Base-by-base conservation (phyloP, 2,888 invertebrate genomes). In the Drosophila monieri region DNA sequence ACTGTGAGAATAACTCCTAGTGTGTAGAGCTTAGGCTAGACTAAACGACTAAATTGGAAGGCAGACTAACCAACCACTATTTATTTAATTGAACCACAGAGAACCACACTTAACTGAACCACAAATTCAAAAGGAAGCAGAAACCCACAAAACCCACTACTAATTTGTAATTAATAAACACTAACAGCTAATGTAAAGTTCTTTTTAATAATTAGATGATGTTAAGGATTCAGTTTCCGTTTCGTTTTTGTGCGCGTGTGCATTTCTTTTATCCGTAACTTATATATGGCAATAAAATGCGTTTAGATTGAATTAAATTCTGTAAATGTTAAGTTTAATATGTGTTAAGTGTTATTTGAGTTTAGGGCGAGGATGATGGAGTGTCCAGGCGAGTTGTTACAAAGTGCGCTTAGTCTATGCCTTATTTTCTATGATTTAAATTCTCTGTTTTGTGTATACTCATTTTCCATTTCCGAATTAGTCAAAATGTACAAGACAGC, bases 1-100 rank as follows among this genome's bases (percentile, higher is more conserved):
- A 91, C 91, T 91, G 91, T 91, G 91, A 90, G 89, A 90, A 90
- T 88, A 91, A 91, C 90, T 90, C 90, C 91, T 90, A 90, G 91
- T 91, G 87, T 89, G 83, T 90, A 90, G 78, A 56, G 65, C 61
- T 70, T 76, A 80, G 69, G 62, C 67, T 80, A 88, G 79, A 72
- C 57, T 87, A 80, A 69, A 48, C 27, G 30, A 56, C 49, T 52
- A 44, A 67, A 59, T 41, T 18, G 52, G 32, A 32, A 30, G 21
- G 61, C 41, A 8, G 67, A 56, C 74, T 70, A 74, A 70, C 73
- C 53, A 73, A 70, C 44, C 85, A 80, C 77, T 87, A 83, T 77
- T 83, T 85, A 83, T 83, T 81, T 69, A 80, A 83, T 49, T 48
- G 57, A 72, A 62, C 6, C 18, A 9, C 35, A 54, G 18, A 18